Conservation (phyloP, 2,888 invertebrate genomes). For the Chouioia cunea region DNA sequence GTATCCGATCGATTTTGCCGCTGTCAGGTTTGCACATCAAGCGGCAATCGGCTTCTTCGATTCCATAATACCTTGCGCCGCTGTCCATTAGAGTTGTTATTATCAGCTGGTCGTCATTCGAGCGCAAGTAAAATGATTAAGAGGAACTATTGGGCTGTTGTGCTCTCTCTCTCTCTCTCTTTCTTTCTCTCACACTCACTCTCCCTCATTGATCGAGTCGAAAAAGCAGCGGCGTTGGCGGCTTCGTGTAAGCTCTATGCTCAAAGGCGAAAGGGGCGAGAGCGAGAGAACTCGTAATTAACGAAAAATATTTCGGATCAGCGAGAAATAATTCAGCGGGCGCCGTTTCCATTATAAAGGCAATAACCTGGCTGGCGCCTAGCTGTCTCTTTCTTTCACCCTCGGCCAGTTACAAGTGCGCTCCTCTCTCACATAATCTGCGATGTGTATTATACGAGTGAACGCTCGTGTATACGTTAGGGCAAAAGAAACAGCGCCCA, state of each 20-base stretch:
- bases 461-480: constrained; percentile 25
- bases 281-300: constrained; percentile 35
- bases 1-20: constrained; percentile 41
- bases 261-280: not conserved
- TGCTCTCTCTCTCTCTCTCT: not conserved
- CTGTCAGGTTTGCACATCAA: constrained; percentile 26
- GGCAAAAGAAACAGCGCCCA: constrained; percentile 44
- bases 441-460: constrained; percentile 58
- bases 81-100: constrained; percentile 29
- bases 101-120: constrained; percentile 12
- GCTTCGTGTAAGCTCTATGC: not conserved
- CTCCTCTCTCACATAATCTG: constrained; percentile 58
- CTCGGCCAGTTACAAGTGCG: constrained; percentile 54
- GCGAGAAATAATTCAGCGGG: constrained; percentile 53
- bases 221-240: constrained; percentile 5
- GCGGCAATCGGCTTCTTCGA: constrained; percentile 43
- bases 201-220: constrained; percentile 13
- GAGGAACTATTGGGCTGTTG: constrained; percentile 35
- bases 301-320: constrained; percentile 46
- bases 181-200: too few relatives aligned
- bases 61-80: constrained; percentile 33
- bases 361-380: constrained; percentile 54
- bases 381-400: constrained; percentile 12
- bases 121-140: constrained; percentile 28
- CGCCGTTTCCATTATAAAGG: constrained; percentile 61